A percentile compares a stretch with the other conserved stretches of the same genome.
These are phyloP conservation scores for Bathynomus jamesi DNA, from an alignment of 1,140 invertebrate species.

Conservation along the genomic window DNA sequence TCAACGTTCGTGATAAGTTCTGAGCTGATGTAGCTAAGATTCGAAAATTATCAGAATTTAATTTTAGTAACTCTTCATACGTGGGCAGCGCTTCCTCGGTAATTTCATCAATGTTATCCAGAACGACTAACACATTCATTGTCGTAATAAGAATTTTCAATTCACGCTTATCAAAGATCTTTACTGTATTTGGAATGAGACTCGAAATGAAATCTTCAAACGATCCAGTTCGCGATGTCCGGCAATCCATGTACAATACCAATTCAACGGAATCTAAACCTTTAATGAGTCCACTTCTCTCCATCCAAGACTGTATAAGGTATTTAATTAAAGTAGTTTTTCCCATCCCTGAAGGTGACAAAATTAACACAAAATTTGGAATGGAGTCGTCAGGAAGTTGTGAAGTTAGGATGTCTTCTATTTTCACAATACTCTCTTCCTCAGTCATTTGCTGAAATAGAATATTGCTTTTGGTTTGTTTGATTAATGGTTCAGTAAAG, in stretches of 20 bases:
- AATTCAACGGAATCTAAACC: neutral
- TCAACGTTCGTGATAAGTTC: neutral
- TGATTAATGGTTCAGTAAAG: neutral
- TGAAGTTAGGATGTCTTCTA: no score
- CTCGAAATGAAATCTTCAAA: neutral
- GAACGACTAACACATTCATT: neutral
- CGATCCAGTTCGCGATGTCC: neutral
- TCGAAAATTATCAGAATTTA: neutral
- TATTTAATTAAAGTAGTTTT: neutral
- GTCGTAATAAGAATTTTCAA: neutral
- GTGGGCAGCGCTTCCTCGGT: neutral
- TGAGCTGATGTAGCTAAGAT: neutral
- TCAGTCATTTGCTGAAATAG: no score
- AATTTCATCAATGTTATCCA: neutral
- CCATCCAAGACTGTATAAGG: neutral
- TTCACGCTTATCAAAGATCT: neutral
- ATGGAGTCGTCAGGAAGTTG: no score
- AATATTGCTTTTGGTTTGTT: neutral
- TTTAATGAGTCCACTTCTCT: neutral
- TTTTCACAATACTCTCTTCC: no score
- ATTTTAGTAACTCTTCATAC: neutral
- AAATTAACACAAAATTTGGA: neutral
- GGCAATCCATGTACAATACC: neutral
- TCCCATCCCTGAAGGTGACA: neutral
- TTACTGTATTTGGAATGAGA: neutral